phyloP scores from a whole-genome alignment of 64 coral and sea anemone genomes.

The Astreopora myriophthalma region DNA sequence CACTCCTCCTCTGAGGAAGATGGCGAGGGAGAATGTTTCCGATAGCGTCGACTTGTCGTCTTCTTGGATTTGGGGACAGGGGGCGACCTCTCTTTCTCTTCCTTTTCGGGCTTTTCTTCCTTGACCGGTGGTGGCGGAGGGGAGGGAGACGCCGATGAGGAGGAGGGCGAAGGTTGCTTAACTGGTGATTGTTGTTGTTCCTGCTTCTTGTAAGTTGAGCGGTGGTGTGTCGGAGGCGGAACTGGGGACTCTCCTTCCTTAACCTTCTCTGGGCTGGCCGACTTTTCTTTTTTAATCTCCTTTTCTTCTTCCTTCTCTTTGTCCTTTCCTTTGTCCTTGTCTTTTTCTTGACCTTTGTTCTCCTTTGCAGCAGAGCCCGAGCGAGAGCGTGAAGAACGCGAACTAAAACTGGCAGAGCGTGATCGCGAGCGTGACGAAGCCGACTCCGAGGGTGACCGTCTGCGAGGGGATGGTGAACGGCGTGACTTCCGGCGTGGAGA shows the following conservation, averaged over 20 bases:
- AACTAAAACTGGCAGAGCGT: constrained; percentile 58
- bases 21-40: constrained; percentile 75
- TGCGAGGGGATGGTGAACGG: constrained; percentile 58
- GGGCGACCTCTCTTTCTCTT: constrained; percentile 86
- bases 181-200: constrained; percentile 76
- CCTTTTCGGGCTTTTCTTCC: constrained; percentile 59
- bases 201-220: constrained; percentile 86
- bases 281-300: too few species aligned
- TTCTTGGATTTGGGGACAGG: constrained; percentile 90
- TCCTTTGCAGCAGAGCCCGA: constrained; percentile 52
- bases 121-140: constrained; percentile 71
- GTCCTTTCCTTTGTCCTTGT: constrained; percentile 29
- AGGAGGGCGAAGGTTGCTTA: constrained; percentile 63
- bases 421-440: constrained; percentile 77
- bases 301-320: constrained; percentile 24
- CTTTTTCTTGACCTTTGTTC: constrained; percentile 39
- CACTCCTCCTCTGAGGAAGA: constrained; percentile 77
- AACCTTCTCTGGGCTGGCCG: too few species aligned
- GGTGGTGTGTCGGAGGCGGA: constrained; percentile 86
- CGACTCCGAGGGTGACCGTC: constrained; percentile 30
- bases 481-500: constrained; percentile 73
- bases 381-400: constrained; percentile 54
- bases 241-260: constrained; percentile 30
- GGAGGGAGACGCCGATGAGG: constrained; percentile 64
- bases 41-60: constrained; percentile 83